Evolutionary conservation across 2,888 invertebrate species (phyloP), one percentile per base, ranked within the genome.

Genomic region (Ochropleura leucogaster): DNA sequence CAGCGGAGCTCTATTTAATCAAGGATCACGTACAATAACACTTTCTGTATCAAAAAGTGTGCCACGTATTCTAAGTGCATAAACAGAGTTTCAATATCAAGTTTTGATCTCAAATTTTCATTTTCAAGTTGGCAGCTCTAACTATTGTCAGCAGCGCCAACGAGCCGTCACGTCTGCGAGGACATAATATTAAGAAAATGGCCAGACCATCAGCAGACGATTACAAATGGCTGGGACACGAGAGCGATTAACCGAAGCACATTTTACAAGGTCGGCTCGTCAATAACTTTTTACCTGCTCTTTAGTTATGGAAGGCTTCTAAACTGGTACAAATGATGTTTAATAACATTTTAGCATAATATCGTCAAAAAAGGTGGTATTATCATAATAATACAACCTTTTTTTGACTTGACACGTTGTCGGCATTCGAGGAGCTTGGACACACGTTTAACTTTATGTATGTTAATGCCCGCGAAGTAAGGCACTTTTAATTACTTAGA

Each of bases 221-320:
- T 80, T 85, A 83, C 85, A 77, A 82, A 82, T 84, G 62, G 69
- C 74, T 82, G 79, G 64, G 83, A 83, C 83, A 77, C 83, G 83
- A 72, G 60, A 64, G 74, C 74, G 80, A 82, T 84, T 76, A 83
- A 76, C 59, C 73, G 75, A 74, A 83, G 68, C 72, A 72, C 72
- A 79, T 83, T 84, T 82, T 79, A 82, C 79, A 83, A 78, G 78
- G 71, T 55, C 69, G 66, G 42, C 65, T 55, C 68, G 69, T 76
- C 71, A 71, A 67, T 81, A 68, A 72, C 78, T 72, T 85, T 80
- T 75, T 79, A 75, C 79, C 74, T 75, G 66, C 47, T 84, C 77
- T 70, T 72, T 80, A 84, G 70, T 74, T 65, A 72, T 10, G 72
- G 67, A 30, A 67, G 49, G 51, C 18, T 46, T 69, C 60, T 72